phyloP scores from a whole-genome alignment of 2,113 vertebrate genomes.

The Muntiacus muntjak region DNA sequence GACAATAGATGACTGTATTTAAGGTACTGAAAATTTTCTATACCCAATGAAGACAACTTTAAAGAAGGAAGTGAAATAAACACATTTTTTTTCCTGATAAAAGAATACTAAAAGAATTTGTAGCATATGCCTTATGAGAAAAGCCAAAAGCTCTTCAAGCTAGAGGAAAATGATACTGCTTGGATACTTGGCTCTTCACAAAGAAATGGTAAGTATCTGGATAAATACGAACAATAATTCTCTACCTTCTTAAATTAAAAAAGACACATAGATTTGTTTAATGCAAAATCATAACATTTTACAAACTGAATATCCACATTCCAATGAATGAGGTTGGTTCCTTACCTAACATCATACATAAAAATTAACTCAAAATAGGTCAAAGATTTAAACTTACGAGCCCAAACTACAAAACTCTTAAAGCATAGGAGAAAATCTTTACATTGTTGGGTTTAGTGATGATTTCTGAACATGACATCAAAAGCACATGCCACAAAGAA shows the following conservation, averaged over 20 bases:
- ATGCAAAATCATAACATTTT: neutral
- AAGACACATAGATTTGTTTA: neutral
- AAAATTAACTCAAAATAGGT: neutral
- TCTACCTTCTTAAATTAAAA: neutral
- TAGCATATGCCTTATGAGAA: neutral
- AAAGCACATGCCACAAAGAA: neutral
- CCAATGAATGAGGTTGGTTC: neutral
- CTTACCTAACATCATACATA: neutral
- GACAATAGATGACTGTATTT: neutral
- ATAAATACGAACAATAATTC: neutral
- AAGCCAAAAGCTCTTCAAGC: neutral
- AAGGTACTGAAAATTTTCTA: neutral
- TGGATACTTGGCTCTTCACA: neutral
- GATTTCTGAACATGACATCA: neutral
- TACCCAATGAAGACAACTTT: neutral
- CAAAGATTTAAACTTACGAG: neutral
- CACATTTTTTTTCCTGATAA: neutral
- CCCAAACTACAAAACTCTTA: neutral
- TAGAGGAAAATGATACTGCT: neutral
- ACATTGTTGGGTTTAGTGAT: neutral
- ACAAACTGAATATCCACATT: neutral
- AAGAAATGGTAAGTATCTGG: neutral
- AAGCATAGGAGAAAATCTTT: neutral
- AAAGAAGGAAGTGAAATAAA: neutral
- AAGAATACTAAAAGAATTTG: neutral